Evolutionary conservation across 1,140 invertebrate genomes (phyloP).

Genomic region (Drosophila bocqueti): DNA sequence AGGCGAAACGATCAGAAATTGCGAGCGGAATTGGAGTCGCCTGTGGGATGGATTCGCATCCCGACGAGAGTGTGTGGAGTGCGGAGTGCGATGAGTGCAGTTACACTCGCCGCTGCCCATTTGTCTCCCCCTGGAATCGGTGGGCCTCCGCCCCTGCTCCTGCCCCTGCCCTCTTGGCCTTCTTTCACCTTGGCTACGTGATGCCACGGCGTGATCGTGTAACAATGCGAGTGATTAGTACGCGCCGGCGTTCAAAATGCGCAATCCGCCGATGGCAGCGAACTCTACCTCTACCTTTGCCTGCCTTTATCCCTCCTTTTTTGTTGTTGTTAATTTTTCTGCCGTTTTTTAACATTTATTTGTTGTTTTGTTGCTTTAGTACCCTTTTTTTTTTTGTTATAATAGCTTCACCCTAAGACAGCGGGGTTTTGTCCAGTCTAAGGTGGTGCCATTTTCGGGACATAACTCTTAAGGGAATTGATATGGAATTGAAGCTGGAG

Average conservation of each 20-base stretch:
- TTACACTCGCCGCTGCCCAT: slow-evolving; percentile 43
- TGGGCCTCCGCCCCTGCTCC: not conserved
- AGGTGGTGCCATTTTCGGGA: not conserved
- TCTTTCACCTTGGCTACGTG: slow-evolving; percentile 56
- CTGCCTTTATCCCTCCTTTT: not conserved
- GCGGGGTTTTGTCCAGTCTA: not conserved
- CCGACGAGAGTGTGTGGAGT: not conserved
- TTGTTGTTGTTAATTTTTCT: not conserved
- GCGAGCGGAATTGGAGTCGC: slow-evolving; percentile 13
- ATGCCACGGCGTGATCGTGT: slow-evolving; percentile 66
- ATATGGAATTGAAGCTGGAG: not conserved
- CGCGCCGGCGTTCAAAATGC: slow-evolving; percentile 79
- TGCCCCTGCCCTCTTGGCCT: slow-evolving; percentile 34
- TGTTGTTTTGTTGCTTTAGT: not conserved
- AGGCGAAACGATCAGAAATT: slow-evolving; percentile 17
- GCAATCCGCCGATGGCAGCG: slow-evolving; percentile 53
- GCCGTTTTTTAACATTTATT: not conserved
- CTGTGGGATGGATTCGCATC: slow-evolving; percentile 17
- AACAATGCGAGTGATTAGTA: slow-evolving; percentile 84
- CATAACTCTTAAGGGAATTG: not conserved
- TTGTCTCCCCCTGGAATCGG: slow-evolving; percentile 27
- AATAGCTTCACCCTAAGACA: not conserved
- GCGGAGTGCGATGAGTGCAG: slow-evolving; percentile 18
- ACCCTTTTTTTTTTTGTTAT: not conserved
- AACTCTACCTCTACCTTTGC: slow-evolving; percentile 34